Evolutionary conservation across 2,888 invertebrate genomes (phyloP).

Genomic region (Metalampra italica): DNA sequence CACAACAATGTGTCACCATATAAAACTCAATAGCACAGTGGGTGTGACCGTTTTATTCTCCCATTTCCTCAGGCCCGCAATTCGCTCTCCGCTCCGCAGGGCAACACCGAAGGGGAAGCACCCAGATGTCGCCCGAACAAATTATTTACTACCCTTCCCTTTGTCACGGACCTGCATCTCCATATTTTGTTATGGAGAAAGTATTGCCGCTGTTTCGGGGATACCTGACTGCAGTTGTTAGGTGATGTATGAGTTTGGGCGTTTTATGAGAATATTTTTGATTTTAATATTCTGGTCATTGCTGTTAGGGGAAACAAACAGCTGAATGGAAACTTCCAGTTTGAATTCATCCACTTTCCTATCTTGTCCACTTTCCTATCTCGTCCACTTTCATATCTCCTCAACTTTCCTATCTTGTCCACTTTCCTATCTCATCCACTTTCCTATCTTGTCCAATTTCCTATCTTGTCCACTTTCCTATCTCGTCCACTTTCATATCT

Average conservation of each 20-base stretch:
- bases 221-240: slow-evolving; percentile 9
- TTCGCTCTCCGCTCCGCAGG: slow-evolving; percentile 31
- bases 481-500: no score
- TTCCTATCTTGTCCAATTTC: no score
- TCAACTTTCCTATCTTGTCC: no score
- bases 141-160: slow-evolving; percentile 69
- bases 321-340: no score
- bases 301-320: no score
- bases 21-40: slow-evolving; percentile 51
- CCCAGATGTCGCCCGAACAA: slow-evolving; percentile 71
- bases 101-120: slow-evolving; percentile 67
- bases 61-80: slow-evolving; percentile 41
- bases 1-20: slow-evolving; percentile 23
- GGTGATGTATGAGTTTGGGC: background rate
- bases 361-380: no score
- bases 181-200: slow-evolving; percentile 42
- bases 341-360: no score
- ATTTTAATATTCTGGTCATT: no score
- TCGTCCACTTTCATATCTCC: no score
- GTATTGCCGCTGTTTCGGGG: slow-evolving; percentile 24
- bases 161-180: slow-evolving; percentile 50
- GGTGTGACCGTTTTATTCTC: slow-evolving; percentile 65
- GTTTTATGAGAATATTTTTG: background rate
- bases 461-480: no score
- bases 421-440: no score